phyloP scores from a whole-genome alignment of 2,888 invertebrate species.

The Drosophila borborema region DNA sequence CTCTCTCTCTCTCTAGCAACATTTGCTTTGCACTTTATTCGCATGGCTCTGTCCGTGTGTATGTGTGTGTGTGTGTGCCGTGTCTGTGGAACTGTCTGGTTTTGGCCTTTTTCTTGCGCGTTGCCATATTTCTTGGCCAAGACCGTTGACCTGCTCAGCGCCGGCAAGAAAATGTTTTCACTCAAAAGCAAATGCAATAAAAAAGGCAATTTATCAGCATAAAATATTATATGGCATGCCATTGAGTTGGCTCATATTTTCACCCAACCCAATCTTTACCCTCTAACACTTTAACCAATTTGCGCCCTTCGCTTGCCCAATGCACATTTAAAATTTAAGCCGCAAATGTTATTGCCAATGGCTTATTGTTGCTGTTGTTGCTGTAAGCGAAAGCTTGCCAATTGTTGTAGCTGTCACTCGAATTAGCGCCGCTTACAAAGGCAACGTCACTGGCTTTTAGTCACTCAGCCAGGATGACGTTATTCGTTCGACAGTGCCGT shows the following conservation, averaged over 20 bases:
- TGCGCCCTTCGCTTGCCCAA: conserved; percentile 28
- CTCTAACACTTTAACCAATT: conserved; percentile 52
- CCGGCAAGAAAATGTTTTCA: conserved; percentile 73
- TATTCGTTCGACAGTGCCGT: conserved; percentile 49
- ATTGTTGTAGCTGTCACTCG: conserved; percentile 70
- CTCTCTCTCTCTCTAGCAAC: neutral
- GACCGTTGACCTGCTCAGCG: conserved; percentile 69
- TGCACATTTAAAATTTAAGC: conserved; percentile 64
- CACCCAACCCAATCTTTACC: conserved; percentile 5
- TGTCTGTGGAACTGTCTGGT: conserved; percentile 39
- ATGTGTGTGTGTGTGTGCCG: conserved; percentile 12
- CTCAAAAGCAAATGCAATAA: conserved; percentile 80
- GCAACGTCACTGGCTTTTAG: conserved; percentile 61
- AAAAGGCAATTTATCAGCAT: conserved; percentile 80
- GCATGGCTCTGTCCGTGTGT: conserved; percentile 12
- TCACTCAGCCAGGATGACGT: conserved; percentile 45
- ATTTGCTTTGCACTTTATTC: conserved; percentile 44
- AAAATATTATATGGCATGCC: conserved; percentile 82
- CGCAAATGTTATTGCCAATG: conserved; percentile 54
- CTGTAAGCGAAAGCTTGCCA: conserved; percentile 47
- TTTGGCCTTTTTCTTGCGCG: conserved; percentile 48
- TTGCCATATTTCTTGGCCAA: conserved; percentile 58
- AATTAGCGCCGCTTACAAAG: conserved; percentile 58
- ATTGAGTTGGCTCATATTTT: conserved; percentile 77
- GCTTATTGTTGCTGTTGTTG: conserved; percentile 6